phyloP scores from a whole-genome alignment of 2,888 invertebrate species.

The Nomada hirtipes region DNA sequence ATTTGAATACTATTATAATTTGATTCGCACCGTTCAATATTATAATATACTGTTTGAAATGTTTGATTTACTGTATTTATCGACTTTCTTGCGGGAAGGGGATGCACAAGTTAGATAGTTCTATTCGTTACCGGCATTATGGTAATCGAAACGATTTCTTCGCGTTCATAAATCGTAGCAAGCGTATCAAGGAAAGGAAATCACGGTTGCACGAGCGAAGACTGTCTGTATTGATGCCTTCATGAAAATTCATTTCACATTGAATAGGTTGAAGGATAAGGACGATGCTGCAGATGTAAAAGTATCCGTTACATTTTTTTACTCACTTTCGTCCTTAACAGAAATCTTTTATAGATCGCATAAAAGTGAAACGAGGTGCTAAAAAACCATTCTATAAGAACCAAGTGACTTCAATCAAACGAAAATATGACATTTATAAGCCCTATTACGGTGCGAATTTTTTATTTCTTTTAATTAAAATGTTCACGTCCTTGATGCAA shows the following conservation, averaged over 20 bases:
- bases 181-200: conserved; percentile 21
- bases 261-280: conserved; percentile 9
- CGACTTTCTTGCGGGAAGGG: not conserved
- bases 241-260: conserved; percentile 22
- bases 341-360: not conserved
- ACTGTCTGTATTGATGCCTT: conserved; percentile 9
- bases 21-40: not conserved
- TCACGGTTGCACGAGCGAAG: not conserved
- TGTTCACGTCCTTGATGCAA: not conserved
- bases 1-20: not conserved
- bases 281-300: conserved; percentile 1
- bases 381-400: not conserved
- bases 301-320: conserved; percentile 30
- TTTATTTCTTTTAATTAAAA: not conserved
- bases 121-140: not conserved
- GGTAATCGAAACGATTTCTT: not conserved
- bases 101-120: not conserved
- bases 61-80: not conserved
- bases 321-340: not conserved
- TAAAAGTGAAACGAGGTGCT: conserved; percentile 9
- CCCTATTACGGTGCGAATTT: not conserved
- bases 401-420: not conserved
- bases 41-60: not conserved
- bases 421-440: conserved; percentile 11
- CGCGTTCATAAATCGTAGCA: not conserved